Base-by-base conservation (phyloP, 2,888 invertebrate genomes). In the Hesperia comma region DNA sequence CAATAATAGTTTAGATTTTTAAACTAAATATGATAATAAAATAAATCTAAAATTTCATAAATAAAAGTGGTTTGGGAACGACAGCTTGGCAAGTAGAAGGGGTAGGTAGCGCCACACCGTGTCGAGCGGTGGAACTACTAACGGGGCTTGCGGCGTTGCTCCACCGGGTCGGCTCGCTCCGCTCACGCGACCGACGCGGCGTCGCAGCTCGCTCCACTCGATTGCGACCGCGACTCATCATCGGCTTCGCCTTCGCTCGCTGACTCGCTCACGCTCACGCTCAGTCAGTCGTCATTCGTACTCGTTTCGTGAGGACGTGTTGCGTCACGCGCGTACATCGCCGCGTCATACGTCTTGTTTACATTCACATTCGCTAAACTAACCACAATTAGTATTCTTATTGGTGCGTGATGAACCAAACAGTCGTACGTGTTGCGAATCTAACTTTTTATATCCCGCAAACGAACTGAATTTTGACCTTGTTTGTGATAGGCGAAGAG, bases 351-450 rank as follows among this genome's bases (percentile, higher is more conserved):
- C 86, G 85, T 81, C 79, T 89, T 90, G 90, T 92, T 92, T 90
- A 91, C 89, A 80, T 80, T 82, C 60, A 60, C 46, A 66, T 33
- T 66, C 43, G 54, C 66, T 61, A 55, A 66, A 60, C 66, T 60
- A 61, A 85, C 79, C 78, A 80, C 70, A 78, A 78, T 83, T 84
- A 76, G 75, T 82, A 79, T 82, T 85, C 81, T 81, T 84, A 85
- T 85, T 83, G 79, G 85, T 85, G 83, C 86, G 87, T 89, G 85
- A 90, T 90, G 90, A 82, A 84, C 86, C 81, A 79, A 82, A 84
- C 76, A 82, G 74, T 79, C 74, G 75, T 68, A 72, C 72, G 71
- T 71, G 79, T 78, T 75, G 78, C 76, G 72, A 75, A 77, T 75
- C 74, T 76, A 76, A 71, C 72, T 68, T 70, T 71, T 74, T 70